Percentiles rank a stretch among this genome's conserved stretches.
Evolutionary conservation across 2,113 vertebrate genomes (phyloP).

Genomic region (Pelmatolapia mariae): DNA sequence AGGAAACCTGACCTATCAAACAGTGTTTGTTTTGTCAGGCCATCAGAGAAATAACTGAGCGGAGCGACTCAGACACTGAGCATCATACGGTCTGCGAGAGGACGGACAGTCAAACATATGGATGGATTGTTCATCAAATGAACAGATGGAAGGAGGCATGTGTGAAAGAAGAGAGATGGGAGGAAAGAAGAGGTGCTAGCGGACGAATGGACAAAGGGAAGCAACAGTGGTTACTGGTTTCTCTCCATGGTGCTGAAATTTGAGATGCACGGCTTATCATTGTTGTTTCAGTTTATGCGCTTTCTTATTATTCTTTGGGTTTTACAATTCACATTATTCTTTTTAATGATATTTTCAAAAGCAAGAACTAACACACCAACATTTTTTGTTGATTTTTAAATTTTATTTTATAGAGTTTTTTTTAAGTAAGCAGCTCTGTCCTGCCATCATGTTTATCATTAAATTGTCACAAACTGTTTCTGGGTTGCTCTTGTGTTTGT

Average conservation of each 20-base stretch:
- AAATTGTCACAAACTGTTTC: background rate
- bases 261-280: background rate
- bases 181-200: background rate
- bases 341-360: background rate
- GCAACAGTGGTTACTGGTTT: background rate
- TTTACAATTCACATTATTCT: background rate
- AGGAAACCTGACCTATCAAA: background rate
- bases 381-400: background rate
- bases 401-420: background rate
- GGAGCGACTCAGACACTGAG: background rate
- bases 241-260: conserved; percentile 52
- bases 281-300: background rate
- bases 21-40: background rate
- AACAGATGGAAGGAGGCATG: background rate
- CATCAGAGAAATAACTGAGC: background rate
- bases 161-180: background rate
- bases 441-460: background rate
- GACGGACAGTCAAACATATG: background rate
- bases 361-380: background rate
- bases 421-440: background rate
- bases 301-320: background rate
- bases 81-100: background rate
- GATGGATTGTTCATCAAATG: background rate
- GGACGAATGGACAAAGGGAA: background rate
- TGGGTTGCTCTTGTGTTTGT: background rate